phyloP scores from a whole-genome alignment of 2,113 vertebrate species.

The Caranx ignobilis region DNA sequence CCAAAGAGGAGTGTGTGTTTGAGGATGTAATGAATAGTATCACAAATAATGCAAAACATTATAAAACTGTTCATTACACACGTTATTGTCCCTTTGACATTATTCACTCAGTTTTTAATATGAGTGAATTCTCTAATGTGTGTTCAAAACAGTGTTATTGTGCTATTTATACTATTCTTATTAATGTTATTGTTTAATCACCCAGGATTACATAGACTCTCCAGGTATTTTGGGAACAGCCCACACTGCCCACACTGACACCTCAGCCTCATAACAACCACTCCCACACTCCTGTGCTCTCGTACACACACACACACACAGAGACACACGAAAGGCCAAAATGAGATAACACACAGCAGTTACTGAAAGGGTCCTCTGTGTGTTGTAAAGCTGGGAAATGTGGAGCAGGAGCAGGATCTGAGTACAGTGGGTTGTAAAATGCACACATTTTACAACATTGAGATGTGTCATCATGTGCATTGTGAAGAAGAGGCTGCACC shows the following conservation, averaged over 20 bases:
- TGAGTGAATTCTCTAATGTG: no score
- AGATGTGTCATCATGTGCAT: no score
- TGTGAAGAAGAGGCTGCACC: no score
- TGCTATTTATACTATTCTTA: background rate
- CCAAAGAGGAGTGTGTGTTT: no score
- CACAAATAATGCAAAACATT: no score
- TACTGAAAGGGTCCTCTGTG: slow-evolving; percentile 8
- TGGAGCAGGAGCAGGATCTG: background rate
- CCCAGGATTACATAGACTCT: background rate
- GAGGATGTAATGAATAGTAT: no score
- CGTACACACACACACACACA: background rate
- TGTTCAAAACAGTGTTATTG: background rate
- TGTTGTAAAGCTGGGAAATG: background rate
- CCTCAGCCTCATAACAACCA: slow-evolving; percentile 22
- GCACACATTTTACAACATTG: background rate
- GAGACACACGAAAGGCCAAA: no score
- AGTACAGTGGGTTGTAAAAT: background rate
- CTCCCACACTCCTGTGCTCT: slow-evolving; percentile 21
- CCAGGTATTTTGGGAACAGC: slow-evolving; percentile 4
- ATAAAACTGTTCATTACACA: no score
- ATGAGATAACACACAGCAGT: background rate
- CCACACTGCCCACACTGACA: slow-evolving; percentile 16
- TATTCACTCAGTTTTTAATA: background rate
- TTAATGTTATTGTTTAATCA: background rate
- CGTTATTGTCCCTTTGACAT: no score